phyloP scores from a whole-genome alignment of 1,140 invertebrate genomes.

The Drosophila pseudoananassae region DNA sequence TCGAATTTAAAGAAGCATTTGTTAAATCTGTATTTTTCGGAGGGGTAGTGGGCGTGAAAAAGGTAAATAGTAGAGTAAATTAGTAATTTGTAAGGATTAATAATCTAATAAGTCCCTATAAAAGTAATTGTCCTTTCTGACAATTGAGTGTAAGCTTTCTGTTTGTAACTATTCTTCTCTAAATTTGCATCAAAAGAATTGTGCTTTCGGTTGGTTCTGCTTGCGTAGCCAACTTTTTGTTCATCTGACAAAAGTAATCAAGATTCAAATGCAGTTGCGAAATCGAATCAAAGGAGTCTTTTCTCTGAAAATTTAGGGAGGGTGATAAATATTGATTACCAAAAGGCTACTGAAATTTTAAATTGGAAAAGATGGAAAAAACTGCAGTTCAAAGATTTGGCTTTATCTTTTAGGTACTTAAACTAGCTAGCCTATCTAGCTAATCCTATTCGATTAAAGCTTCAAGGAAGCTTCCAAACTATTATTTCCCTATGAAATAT shows the following conservation, averaged over 20 bases:
- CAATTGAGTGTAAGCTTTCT: neutral
- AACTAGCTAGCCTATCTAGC: no score
- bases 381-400: neutral
- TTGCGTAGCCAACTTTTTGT: conserved; percentile 42
- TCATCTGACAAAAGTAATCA: conserved; percentile 57
- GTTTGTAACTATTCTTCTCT: conserved; percentile 48
- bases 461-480: no score
- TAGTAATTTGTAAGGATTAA: no score
- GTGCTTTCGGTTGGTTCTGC: conserved; percentile 5
- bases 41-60: no score
- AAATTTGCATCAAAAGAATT: conserved; percentile 37
- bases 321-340: conserved; percentile 45
- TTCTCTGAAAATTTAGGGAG: neutral
- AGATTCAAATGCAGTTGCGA: conserved; percentile 68
- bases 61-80: no score
- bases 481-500: no score
- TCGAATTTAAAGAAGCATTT: conserved; percentile 5
- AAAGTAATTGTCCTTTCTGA: no score
- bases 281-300: neutral
- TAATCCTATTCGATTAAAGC: neutral
- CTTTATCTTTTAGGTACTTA: neutral
- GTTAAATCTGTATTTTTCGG: no score
- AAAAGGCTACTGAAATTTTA: conserved; percentile 37
- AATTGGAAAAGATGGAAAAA: conserved; percentile 24
- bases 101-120: no score